Evolutionary conservation across 2,888 invertebrate genomes (phyloP).

Genomic region (Polyommatus icarus): DNA sequence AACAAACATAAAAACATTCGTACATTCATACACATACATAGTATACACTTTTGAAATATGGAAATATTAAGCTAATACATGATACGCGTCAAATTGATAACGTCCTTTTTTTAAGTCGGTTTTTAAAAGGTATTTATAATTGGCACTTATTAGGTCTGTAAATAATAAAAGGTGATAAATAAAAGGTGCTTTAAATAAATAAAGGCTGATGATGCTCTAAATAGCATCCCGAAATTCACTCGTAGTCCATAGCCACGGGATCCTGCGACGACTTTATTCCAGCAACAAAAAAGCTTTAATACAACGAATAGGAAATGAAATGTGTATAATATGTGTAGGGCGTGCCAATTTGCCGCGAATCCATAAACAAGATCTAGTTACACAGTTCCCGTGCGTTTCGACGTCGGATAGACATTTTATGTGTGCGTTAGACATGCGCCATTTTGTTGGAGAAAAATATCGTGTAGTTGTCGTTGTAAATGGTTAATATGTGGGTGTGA

Average conservation of each 20-base stretch:
- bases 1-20: too few relatives aligned
- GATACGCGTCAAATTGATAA: too few relatives aligned
- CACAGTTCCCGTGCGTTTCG: constrained; percentile 1
- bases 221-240: background rate
- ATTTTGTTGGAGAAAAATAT: constrained; percentile 23
- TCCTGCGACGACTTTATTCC: background rate
- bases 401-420: constrained; percentile 10
- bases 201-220: too few relatives aligned
- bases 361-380: constrained; percentile 18
- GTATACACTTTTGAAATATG: too few relatives aligned
- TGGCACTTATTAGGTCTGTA: too few relatives aligned
- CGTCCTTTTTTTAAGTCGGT: too few relatives aligned
- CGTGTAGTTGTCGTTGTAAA: constrained; percentile 16
- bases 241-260: background rate
- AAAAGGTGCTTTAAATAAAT: too few relatives aligned
- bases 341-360: background rate
- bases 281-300: background rate
- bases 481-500: constrained; percentile 27
- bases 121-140: too few relatives aligned
- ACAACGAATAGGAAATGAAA: constrained; percentile 7
- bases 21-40: too few relatives aligned
- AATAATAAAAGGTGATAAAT: too few relatives aligned
- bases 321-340: constrained; percentile 12
- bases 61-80: too few relatives aligned
- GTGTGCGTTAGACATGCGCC: constrained; percentile 2